Evolutionary conservation across 2,888 invertebrate species (phyloP).

Genomic region (Cheilosia grossa): DNA sequence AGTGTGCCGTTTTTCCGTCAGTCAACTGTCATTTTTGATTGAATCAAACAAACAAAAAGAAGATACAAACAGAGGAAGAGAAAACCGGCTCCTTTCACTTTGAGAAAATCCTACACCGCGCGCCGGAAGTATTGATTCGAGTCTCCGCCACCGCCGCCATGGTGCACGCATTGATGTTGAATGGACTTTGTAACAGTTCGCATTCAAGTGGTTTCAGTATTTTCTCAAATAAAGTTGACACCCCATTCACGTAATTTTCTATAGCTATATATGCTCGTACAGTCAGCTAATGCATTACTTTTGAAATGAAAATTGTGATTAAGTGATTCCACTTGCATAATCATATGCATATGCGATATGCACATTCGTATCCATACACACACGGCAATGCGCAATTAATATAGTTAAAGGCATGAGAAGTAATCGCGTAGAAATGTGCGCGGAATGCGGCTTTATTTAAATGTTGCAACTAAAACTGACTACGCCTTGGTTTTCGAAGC

Average conservation of each 20-base stretch:
- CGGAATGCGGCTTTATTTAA: constrained; percentile 55
- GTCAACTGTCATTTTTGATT: constrained; percentile 68
- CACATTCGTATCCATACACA: constrained; percentile 9
- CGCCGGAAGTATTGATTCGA: constrained; percentile 61
- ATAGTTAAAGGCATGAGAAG: constrained; percentile 38
- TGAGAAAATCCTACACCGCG: constrained; percentile 11
- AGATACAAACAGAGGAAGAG: neutral
- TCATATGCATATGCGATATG: constrained; percentile 46
- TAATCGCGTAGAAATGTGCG: constrained; percentile 65
- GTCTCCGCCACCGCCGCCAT: neutral
- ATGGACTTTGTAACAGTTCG: constrained; percentile 11
- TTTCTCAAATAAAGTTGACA: constrained; percentile 13
- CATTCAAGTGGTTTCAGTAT: constrained; percentile 8
- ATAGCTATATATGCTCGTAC: neutral
- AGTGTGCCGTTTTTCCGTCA: constrained; percentile 51
- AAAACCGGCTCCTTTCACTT: constrained; percentile 9
- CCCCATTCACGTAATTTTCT: constrained; percentile 22
- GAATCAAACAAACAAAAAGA: constrained; percentile 24
- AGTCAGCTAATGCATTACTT: constrained; percentile 11
- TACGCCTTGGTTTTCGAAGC: constrained; percentile 50
- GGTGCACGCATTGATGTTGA: constrained; percentile 16
- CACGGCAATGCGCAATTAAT: constrained; percentile 10
- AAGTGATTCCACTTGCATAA: constrained; percentile 69
- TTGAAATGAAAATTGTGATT: constrained; percentile 40
- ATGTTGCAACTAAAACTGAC: constrained; percentile 29